Evolutionary conservation across 2,113 vertebrate genomes (phyloP).

Genomic region (Mixornis gularis): DNA sequence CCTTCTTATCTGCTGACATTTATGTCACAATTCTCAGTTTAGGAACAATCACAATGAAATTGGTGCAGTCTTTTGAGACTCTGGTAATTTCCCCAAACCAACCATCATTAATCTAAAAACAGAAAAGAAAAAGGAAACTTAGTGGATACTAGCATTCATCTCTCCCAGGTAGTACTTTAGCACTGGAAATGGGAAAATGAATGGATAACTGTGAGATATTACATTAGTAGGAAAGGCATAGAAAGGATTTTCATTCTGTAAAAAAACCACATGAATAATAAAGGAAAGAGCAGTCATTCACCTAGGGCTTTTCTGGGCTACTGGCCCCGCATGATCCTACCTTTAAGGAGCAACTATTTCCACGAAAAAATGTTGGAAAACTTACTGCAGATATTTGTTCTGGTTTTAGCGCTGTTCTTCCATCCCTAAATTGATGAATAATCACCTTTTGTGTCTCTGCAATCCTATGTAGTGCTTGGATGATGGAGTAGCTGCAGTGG

Average conservation of each 20-base stretch:
- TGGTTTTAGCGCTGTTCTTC: not conserved
- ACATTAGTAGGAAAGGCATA: not conserved
- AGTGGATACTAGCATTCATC: not conserved
- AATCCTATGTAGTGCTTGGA: not conserved
- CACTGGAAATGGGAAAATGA: not conserved
- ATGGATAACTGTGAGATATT: not conserved
- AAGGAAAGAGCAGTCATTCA: not conserved
- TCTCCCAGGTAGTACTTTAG: not conserved
- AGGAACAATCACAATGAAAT: not conserved
- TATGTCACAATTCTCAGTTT: not conserved
- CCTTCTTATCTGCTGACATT: not conserved
- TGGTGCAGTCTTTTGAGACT: not conserved
- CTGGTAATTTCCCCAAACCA: not conserved
- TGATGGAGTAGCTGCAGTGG: not conserved
- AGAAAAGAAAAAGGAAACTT: not conserved
- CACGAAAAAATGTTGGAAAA: not conserved
- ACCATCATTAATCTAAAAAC: not conserved
- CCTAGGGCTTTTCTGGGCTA: not conserved
- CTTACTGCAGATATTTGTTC: not conserved
- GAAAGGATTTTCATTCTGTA: not conserved
- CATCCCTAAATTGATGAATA: not conserved
- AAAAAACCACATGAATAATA: not conserved
- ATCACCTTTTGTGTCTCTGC: not conserved
- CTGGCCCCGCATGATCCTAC: not conserved
- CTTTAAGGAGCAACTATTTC: not conserved